phyloP scores from a whole-genome alignment of 1,140 invertebrate species.

The Trypoxylus dichotomus region DNA sequence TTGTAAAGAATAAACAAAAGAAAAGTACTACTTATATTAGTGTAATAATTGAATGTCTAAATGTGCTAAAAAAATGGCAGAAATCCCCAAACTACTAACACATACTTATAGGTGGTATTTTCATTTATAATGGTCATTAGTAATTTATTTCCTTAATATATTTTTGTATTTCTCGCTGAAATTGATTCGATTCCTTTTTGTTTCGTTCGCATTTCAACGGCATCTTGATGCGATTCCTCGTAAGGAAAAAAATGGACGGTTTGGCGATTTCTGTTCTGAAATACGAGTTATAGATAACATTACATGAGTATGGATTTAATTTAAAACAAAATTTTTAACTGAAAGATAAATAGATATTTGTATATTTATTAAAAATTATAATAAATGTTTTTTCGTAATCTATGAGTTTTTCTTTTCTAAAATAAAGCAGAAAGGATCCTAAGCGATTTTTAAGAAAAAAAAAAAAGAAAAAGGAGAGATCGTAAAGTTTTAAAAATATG shows the following conservation, averaged over 20 bases:
- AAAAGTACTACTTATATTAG: background rate
- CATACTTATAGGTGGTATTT: too few species aligned
- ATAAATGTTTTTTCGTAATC: constrained; percentile 23
- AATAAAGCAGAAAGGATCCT: background rate
- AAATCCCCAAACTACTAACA: background rate
- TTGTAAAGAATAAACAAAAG: background rate
- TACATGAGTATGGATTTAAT: background rate
- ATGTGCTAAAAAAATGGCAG: background rate
- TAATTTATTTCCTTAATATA: background rate
- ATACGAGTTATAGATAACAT: constrained; percentile 3
- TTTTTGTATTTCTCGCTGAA: background rate
- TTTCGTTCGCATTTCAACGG: background rate
- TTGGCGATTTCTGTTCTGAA: background rate
- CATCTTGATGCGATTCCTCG: background rate
- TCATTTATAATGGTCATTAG: background rate
- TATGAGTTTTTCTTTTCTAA: constrained; percentile 11
- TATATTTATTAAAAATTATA: constrained; percentile 14
- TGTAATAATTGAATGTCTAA: background rate
- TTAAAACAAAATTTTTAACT: constrained; percentile 1
- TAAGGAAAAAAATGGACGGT: background rate
- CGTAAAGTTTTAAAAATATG: background rate
- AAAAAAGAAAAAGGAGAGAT: too few species aligned
- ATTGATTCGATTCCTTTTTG: too few species aligned
- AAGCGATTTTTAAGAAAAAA: background rate
- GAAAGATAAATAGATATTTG: constrained; percentile 13